Evolutionary conservation across 2,113 vertebrate genomes (phyloP).

Genomic region (Eclectus roratus): DNA sequence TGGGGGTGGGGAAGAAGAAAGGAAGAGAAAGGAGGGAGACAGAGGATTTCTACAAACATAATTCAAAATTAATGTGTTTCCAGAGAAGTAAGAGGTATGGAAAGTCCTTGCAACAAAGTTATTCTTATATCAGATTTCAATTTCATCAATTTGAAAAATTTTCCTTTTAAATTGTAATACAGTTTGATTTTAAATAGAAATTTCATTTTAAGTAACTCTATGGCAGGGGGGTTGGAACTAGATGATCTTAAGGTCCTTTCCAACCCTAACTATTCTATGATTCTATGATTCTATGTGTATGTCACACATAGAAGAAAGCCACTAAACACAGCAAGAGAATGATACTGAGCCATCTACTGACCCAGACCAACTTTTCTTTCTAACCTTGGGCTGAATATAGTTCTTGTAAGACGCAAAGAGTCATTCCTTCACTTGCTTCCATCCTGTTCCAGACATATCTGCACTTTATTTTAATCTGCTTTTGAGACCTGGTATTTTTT

Average conservation of each 20-base stretch:
- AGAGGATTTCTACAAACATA: not conserved
- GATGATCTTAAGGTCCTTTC: no score
- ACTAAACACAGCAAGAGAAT: not conserved
- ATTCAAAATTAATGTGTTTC: not conserved
- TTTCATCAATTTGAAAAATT: not conserved
- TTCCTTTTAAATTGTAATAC: not conserved
- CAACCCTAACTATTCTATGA: no score
- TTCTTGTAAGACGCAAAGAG: not conserved
- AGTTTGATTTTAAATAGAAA: not conserved
- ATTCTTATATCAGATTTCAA: not conserved
- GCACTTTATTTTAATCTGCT: not conserved
- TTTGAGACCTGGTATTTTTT: not conserved
- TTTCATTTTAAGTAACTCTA: not conserved
- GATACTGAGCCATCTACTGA: not conserved
- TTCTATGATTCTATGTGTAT: not conserved
- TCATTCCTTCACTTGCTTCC: not conserved
- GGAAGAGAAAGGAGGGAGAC: fast-evolving
- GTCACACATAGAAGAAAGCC: not conserved
- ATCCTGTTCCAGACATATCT: not conserved
- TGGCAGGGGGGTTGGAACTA: no score
- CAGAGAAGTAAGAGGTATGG: not conserved
- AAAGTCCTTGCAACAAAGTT: not conserved
- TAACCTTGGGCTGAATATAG: not conserved
- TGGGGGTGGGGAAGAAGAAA: not conserved
- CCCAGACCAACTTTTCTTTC: not conserved